Evolutionary conservation across 2,888 invertebrate genomes (phyloP).

Genomic region (Acleris literana): DNA sequence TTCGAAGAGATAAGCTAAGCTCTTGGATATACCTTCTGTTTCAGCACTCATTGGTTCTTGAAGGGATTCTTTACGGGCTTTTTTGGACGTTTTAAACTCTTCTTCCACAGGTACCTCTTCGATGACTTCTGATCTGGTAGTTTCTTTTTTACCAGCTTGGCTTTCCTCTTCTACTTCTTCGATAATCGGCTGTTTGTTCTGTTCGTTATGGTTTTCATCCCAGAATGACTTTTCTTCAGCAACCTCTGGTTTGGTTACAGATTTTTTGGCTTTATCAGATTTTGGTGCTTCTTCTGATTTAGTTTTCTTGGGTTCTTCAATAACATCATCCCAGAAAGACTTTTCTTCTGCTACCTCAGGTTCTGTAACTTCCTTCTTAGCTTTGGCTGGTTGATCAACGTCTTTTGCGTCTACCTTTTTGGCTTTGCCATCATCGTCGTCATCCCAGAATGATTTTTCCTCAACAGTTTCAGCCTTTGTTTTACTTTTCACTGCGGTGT

Average conservation of each 20-base stretch:
- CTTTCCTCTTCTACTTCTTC: conserved; percentile 60
- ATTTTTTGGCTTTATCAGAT: conserved; percentile 55
- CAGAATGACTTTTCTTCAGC: conserved; percentile 67
- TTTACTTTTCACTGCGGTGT: conserved; percentile 50
- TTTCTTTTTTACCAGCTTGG: conserved; percentile 59
- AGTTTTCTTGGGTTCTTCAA: conserved; percentile 47
- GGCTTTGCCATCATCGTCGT: conserved; percentile 48
- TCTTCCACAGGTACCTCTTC: conserved; percentile 68
- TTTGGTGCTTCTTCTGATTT: conserved; percentile 55
- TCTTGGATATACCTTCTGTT: conserved; percentile 75
- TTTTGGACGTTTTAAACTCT: conserved; percentile 66
- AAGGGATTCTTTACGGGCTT: conserved; percentile 69
- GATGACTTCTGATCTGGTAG: conserved; percentile 65
- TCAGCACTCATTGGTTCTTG: conserved; percentile 80
- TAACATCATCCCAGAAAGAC: conserved; percentile 54
- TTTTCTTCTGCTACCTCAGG: conserved; percentile 53
- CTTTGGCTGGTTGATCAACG: conserved; percentile 46
- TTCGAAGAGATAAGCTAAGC: conserved; percentile 70
- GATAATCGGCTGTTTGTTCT: conserved; percentile 55
- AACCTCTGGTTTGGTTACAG: conserved; percentile 59
- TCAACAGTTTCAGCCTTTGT: conserved; percentile 53
- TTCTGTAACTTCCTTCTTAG: conserved; percentile 52
- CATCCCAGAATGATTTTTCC: conserved; percentile 45
- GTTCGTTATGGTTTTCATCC: conserved; percentile 72
- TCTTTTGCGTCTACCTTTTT: conserved; percentile 51